A percentile compares a stretch with the other conserved stretches of the same genome.
phyloP scores from a whole-genome alignment of 2,888 invertebrate species.

The Cremastinae sp. region DNA sequence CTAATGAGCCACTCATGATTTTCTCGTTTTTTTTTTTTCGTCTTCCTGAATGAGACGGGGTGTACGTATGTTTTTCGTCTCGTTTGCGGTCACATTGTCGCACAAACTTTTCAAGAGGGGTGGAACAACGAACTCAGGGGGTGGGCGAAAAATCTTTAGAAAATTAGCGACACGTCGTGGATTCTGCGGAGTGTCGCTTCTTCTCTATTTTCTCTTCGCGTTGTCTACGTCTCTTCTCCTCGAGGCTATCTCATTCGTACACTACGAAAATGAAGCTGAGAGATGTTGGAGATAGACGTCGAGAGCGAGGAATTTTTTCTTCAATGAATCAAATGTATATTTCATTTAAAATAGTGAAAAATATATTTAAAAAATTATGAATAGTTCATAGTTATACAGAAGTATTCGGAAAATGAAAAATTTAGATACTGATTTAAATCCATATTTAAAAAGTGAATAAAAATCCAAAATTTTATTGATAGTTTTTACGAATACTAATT shows the following conservation, averaged over 20 bases:
- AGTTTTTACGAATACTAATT: too few species aligned
- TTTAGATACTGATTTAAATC: too few species aligned
- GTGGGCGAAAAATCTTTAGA: constrained; percentile 49
- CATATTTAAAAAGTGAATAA: too few species aligned
- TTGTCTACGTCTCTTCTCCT: constrained; percentile 7
- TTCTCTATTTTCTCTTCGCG: not conserved
- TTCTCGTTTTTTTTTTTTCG: constrained; percentile 11
- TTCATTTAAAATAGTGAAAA: too few species aligned
- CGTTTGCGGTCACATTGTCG: not conserved
- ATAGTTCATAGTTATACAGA: too few species aligned
- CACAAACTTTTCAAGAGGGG: not conserved
- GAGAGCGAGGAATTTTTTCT: not conserved
- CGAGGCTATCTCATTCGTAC: constrained; percentile 33
- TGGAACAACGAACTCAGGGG: not conserved
- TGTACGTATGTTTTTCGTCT: not conserved
- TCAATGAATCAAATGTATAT: too few species aligned
- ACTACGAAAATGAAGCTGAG: constrained; percentile 8
- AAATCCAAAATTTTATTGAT: too few species aligned
- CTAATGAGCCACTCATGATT: constrained; percentile 47
- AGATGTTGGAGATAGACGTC: not conserved
- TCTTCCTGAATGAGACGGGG: not conserved
- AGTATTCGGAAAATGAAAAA: too few species aligned
- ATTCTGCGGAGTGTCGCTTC: constrained; percentile 7
- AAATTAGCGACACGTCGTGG: constrained; percentile 55
- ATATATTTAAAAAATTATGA: too few species aligned